These are phyloP conservation scores for Oxycera nigricornis DNA, from an alignment of 2,888 invertebrate genomes.

Conservation along the genomic window DNA sequence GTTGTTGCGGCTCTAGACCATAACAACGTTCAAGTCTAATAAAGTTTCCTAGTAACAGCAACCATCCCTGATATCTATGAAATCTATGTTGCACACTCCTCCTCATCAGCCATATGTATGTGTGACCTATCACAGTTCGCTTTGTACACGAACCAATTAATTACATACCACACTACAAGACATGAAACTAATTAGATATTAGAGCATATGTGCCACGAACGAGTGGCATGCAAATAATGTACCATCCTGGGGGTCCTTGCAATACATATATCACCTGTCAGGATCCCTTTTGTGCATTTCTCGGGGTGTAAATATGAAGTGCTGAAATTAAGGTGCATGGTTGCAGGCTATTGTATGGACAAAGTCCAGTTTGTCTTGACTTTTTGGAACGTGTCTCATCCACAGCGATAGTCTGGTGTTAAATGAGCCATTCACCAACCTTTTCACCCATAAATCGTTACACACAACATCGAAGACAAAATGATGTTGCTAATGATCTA, in stretches of 20 bases:
- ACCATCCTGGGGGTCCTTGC: too few relatives aligned
- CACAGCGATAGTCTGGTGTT: not conserved
- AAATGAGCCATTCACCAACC: not conserved
- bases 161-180: constrained; percentile 2
- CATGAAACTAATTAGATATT: constrained; percentile 29
- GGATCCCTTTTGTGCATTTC: not conserved
- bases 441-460: not conserved
- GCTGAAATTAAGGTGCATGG: not conserved
- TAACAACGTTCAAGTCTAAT: too few relatives aligned
- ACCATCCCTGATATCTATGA: too few relatives aligned
- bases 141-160: constrained; percentile 10
- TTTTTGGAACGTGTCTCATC: too few relatives aligned
- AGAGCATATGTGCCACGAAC: not conserved
- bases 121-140: not conserved
- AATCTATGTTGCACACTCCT: too few relatives aligned
- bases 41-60: too few relatives aligned
- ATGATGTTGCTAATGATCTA: not conserved
- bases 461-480: not conserved
- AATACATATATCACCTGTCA: constrained; percentile 2
- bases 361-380: too few relatives aligned
- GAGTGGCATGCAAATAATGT: not conserved
- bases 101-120: too few relatives aligned
- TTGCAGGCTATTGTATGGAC: not conserved
- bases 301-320: not conserved
- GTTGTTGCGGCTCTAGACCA: too few relatives aligned